These are phyloP conservation scores for Lepisosteus oculatus DNA, from an alignment of 2,113 vertebrate genomes.

Conservation along the genomic window DNA sequence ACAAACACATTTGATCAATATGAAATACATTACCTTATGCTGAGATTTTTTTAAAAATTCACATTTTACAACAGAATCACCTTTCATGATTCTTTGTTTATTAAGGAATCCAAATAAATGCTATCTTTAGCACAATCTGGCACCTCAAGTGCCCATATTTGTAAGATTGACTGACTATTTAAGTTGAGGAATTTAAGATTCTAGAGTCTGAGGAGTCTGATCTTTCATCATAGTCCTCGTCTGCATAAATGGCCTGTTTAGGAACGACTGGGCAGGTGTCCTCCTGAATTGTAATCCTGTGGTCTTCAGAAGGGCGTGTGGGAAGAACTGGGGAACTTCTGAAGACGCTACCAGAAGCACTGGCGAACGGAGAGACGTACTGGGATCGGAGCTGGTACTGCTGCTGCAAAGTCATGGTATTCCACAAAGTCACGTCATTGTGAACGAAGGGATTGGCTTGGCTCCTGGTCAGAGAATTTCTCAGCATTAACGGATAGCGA, in stretches of 20 bases:
- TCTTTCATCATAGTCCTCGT: slow-evolving; percentile 92
- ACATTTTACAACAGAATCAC: slow-evolving; percentile 20
- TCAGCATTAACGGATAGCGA: slow-evolving; percentile 89
- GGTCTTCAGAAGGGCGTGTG: slow-evolving; percentile 75
- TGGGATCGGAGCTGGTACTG: slow-evolving; percentile 95
- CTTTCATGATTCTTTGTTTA: slow-evolving; percentile 1
- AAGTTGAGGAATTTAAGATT: slow-evolving; percentile 86
- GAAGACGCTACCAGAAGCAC: slow-evolving; percentile 71
- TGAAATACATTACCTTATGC: neutral
- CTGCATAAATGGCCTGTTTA: slow-evolving; percentile 84
- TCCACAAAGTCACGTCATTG: slow-evolving; percentile 93
- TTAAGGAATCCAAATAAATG: slow-evolving; percentile 9
- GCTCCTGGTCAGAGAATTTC: slow-evolving; percentile 85
- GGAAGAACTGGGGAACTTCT: slow-evolving; percentile 78
- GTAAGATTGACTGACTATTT: slow-evolving; percentile 29
- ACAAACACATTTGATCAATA: slow-evolving; percentile 22
- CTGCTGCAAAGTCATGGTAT: slow-evolving; percentile 95
- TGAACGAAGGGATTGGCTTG: slow-evolving; percentile 83
- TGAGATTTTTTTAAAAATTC: neutral
- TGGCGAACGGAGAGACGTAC: slow-evolving; percentile 87
- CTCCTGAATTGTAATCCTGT: slow-evolving; percentile 76
- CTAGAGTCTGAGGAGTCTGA: slow-evolving; percentile 93
- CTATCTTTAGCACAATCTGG: slow-evolving; percentile 31
- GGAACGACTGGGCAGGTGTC: slow-evolving; percentile 78
- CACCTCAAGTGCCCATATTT: slow-evolving; percentile 13